Conservation (phyloP, 1,140 invertebrate species). For the Tetramorium simillimum region DNA sequence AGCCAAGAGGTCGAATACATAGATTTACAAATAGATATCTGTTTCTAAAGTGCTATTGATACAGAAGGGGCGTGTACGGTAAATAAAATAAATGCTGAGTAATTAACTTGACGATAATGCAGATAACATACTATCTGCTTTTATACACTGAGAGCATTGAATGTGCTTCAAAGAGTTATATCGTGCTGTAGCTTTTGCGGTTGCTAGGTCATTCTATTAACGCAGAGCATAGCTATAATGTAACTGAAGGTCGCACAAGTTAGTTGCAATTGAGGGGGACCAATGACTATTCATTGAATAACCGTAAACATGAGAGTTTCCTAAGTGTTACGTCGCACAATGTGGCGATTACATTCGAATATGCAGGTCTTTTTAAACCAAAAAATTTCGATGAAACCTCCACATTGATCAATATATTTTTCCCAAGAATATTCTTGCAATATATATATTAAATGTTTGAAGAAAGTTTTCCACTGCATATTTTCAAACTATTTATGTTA, state of each 20-base stretch:
- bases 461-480: neutral
- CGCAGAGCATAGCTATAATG: neutral
- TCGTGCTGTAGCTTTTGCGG: neutral
- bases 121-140: neutral
- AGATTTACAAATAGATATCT: neutral
- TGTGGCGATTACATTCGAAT: neutral
- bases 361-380: neutral
- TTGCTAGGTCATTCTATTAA: neutral
- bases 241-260: neutral
- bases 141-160: neutral
- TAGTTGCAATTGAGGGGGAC: neutral
- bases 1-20: neutral
- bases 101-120: neutral
- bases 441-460: neutral
- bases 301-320: neutral
- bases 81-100: conserved; percentile 49
- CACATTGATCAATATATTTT: neutral
- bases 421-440: neutral
- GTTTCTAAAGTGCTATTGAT: neutral
- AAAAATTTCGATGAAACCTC: neutral
- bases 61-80: neutral
- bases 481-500: neutral
- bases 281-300: neutral
- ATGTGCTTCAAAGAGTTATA: neutral
- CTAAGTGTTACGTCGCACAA: neutral